Evolutionary conservation across 1,140 invertebrate species (phyloP).

Genomic region (Plutomurus gul): DNA sequence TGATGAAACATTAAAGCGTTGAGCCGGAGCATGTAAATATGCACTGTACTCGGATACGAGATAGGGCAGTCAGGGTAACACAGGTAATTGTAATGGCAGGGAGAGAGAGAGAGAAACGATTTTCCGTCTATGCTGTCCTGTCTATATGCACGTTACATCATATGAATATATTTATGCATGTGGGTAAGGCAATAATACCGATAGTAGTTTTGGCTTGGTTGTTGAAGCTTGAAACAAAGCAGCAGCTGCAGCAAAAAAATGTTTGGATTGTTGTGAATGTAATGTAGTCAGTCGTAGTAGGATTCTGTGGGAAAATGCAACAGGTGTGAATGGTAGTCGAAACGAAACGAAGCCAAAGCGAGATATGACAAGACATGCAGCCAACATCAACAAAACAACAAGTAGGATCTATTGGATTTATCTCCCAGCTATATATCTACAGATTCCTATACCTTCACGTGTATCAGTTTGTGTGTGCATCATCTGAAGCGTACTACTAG

Average conservation of each 20-base stretch:
- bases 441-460: not conserved
- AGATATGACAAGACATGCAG: conserved; percentile 14
- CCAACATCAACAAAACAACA: conserved; percentile 26
- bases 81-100: not conserved
- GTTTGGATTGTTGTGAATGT: conserved; percentile 12
- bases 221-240: conserved; percentile 23
- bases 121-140: not conserved
- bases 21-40: too few species aligned
- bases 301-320: conserved; percentile 49
- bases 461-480: not conserved
- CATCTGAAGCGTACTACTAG: too few species aligned
- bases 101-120: not conserved
- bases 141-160: not conserved
- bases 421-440: conserved; percentile 20
- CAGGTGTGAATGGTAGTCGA: conserved; percentile 47
- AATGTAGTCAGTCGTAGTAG: not conserved
- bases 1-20: too few species aligned
- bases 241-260: conserved; percentile 26
- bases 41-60: too few species aligned
- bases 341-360: conserved; percentile 10
- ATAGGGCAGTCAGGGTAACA: too few species aligned
- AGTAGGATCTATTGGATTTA: conserved; percentile 23
- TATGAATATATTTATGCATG: not conserved
- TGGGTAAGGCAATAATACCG: conserved; percentile 1
- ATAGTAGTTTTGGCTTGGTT: not conserved